Base-by-base conservation (phyloP, 1,140 invertebrate genomes). In the Leptoteleia sp. region DNA sequence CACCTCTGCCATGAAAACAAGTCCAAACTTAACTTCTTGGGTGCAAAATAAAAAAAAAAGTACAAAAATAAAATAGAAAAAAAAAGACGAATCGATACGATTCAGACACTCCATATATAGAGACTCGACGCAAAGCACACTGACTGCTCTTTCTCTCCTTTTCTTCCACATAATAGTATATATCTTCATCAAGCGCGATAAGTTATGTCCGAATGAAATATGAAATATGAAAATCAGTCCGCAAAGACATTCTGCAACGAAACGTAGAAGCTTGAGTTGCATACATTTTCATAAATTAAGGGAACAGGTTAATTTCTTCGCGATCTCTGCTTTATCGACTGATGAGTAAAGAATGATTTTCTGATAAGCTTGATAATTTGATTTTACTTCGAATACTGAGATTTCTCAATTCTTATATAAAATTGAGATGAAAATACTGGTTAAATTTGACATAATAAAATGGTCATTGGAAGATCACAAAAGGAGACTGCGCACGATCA, bases 1-100 rank as follows among this genome's bases (percentile, higher is more conserved):
- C 73, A 64, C 57, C 64, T 76, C 73, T 62, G 57, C 73, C 70
- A 76, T 70, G 64, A 64, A 76, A 76, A 76, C 64, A 76, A 76
- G 73, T 68, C 73, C 38, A 64, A 70, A 76, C 62, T 68, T 68
- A 68, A 76, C 45, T 68, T 55, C 61, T 76, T 47, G 31, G 22
- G 37, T 52, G 45, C 17, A 64, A 75, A 70, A 64, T 57, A 64
- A 50, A 42, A 7, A 33, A 43, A 47, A n/a, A n/a, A n/a, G n/a
- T n/a, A n/a, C n/a, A n/a, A n/a, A n/a, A n/a, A n/a, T n/a, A n/a
- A n/a, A n/a, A n/a, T n/a, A n/a, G n/a, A n/a, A 37, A 29, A 11
- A 43, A 71, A 61, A 57, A 52, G n/a, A 61, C 37, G 33, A 76
- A 76, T 76, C 55, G 62, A 68, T 76, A 76, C 55, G 62, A 76